A percentile compares a stretch with the other conserved stretches of the same genome.
Conservation (phyloP, 2,888 invertebrate genomes). For the Drosophila kuntzei region DNA sequence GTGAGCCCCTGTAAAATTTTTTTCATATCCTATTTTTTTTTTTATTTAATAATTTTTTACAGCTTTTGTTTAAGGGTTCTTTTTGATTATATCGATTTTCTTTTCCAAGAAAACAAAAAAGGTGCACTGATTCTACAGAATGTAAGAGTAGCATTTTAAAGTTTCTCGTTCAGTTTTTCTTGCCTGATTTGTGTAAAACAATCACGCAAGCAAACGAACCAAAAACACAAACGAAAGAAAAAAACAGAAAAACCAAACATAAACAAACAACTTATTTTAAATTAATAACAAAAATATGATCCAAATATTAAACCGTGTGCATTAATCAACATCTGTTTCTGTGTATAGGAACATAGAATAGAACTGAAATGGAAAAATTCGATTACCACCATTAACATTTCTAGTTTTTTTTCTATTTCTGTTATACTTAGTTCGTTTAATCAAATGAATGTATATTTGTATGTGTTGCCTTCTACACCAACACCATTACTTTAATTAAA, state of each 20-base stretch:
- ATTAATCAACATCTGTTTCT: slow-evolving; percentile 45
- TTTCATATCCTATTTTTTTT: not conserved
- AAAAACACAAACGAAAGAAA: slow-evolving; percentile 56
- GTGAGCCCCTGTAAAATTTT: slow-evolving; percentile 12
- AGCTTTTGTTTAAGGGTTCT: slow-evolving; percentile 23
- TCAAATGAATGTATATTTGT: slow-evolving; percentile 54
- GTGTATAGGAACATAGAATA: slow-evolving; percentile 38
- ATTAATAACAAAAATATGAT: slow-evolving; percentile 48
- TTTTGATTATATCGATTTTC: slow-evolving; percentile 40
- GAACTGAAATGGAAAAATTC: slow-evolving; percentile 62
- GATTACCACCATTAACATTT: slow-evolving; percentile 49
- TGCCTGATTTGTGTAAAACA: slow-evolving; percentile 81
- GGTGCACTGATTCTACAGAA: slow-evolving; percentile 84
- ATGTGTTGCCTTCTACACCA: slow-evolving; percentile 53
- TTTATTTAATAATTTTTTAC: slow-evolving; percentile 8
- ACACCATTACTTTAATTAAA: slow-evolving; percentile 27
- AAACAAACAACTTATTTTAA: slow-evolving; percentile 54
- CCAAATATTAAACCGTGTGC: slow-evolving; percentile 41
- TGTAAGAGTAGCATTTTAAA: slow-evolving; percentile 85
- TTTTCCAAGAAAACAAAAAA: slow-evolving; percentile 63
- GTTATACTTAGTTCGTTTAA: slow-evolving; percentile 50
- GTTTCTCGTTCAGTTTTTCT: slow-evolving; percentile 83
- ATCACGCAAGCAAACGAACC: slow-evolving; percentile 83
- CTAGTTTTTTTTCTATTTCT: slow-evolving; percentile 54
- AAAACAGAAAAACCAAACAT: slow-evolving; percentile 33